These are phyloP conservation scores for Channa argus DNA, from an alignment of 2,113 vertebrate species.

Conservation along the genomic window DNA sequence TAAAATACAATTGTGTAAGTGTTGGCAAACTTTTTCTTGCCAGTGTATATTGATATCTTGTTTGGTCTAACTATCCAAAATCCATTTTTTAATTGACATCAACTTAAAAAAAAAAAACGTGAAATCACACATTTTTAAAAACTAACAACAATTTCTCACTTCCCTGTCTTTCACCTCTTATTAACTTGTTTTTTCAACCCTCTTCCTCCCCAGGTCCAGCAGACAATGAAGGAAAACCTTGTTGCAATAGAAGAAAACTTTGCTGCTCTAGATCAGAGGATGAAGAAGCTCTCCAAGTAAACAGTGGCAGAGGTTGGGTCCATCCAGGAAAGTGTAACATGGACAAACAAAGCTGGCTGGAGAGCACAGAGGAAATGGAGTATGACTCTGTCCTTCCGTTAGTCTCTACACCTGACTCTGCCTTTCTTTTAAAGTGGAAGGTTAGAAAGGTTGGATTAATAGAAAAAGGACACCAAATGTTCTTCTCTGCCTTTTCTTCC, in stretches of 20 bases:
- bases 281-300: constrained; percentile 91
- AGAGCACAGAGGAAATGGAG: constrained; percentile 38
- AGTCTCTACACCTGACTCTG: constrained; percentile 57
- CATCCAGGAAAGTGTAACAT: constrained; percentile 44
- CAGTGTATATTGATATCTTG: too few species aligned
- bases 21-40: too few species aligned
- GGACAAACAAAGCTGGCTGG: constrained; percentile 57
- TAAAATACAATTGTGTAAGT: too few species aligned
- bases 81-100: too few species aligned
- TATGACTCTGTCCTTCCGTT: constrained; percentile 43
- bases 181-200: not conserved
- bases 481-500: constrained; percentile 42
- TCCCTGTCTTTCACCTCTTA: not conserved
- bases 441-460: constrained; percentile 56
- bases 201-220: constrained; percentile 85
- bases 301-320: constrained; percentile 13
- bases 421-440: constrained; percentile 70
- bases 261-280: constrained; percentile 86
- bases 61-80: too few species aligned
- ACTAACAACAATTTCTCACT: too few species aligned
- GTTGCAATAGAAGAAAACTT: constrained; percentile 90
- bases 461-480: constrained; percentile 72
- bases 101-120: too few species aligned
- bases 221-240: constrained; percentile 92
- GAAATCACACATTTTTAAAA: too few species aligned